Evolutionary conservation across 2,113 vertebrate genomes (phyloP).

Genomic region (Piprites chloris): DNA sequence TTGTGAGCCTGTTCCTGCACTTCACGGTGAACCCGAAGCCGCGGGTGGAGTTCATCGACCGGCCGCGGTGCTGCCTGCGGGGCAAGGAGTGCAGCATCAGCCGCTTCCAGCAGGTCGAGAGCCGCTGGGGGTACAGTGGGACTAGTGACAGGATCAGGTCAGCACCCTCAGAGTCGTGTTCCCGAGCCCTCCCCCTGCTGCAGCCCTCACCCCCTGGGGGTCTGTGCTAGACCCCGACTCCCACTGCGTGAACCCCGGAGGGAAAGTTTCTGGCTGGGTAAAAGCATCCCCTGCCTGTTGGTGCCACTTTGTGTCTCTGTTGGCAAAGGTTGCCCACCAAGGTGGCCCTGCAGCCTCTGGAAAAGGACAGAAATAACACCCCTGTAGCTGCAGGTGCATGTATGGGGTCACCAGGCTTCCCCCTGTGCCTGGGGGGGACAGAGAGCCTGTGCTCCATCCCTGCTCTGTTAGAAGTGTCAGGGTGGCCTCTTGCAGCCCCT

Average conservation of each 20-base stretch:
- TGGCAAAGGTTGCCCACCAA: not conserved
- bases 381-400: not conserved
- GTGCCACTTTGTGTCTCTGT: not conserved
- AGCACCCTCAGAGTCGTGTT: not conserved
- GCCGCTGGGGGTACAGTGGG: constrained; percentile 97
- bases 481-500: not conserved
- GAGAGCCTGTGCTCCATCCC: not conserved
- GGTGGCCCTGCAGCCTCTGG: not conserved
- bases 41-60: constrained; percentile 92
- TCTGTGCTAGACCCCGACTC: rapidly evolving
- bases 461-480: not conserved
- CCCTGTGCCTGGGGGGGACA: not conserved
- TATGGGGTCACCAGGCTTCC: not conserved
- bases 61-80: constrained; percentile 93
- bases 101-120: constrained; percentile 96
- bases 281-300: not conserved
- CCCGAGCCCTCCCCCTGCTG: not conserved
- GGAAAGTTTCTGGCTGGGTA: not conserved
- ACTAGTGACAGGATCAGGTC: constrained; percentile 96
- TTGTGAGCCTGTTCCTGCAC: constrained; percentile 96
- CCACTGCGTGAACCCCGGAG: rapidly evolving
- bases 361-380: not conserved
- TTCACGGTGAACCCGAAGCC: constrained; percentile 97
- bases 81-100: constrained; percentile 97
- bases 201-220: not conserved